Base-by-base conservation (phyloP, 2,113 vertebrate species). In the Okapia johnstoni region DNA sequence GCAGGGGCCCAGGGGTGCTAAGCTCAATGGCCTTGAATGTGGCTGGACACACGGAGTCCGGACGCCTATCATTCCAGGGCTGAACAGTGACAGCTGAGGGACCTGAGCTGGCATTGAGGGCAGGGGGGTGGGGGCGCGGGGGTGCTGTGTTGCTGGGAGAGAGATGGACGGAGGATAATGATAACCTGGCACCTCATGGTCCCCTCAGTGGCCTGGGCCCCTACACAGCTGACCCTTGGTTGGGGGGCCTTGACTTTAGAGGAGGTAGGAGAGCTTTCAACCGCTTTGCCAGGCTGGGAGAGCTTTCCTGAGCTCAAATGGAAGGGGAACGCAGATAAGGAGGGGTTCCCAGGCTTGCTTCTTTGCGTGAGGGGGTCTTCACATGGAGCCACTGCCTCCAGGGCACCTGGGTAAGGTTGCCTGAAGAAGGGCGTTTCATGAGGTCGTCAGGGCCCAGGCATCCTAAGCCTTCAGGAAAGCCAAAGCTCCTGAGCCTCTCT, bases 61-160 rank as follows among this genome's bases (percentile, higher is more conserved):
- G 93, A 94, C 48, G 84, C 90, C 92, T 80, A 85, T 89, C 96
- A 97, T 98, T 96, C 96, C 97, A 97, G 96, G 61, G 30, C 97
- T 96, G 66, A 90, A 92, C 91, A 76, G 93, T 91, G 70, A 97
- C 96, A 98, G 98, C 97, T 98, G 97, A 96, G 91, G 52, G 94
- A 77, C 94, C 94, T 79, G 76, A 48, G 76, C 61, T 81, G 94
- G 84, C 14, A 11, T 21, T 58, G 91, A 57, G 70, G 36, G 9
- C 7, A 1, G 28, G 1, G 89, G 14, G 76, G 73, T 7, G 48
- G 79, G 17, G 16, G 46, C 9, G 48, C 3, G 48, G 26, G 28
- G n/a, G 36, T 19, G 6, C 66, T 79, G n/a, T 77, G 88, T 28
- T 40, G 63, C 77, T 50, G 48, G 52, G 93, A 88, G 86, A 63